These are phyloP conservation scores for Xenopus tropicalis DNA, from an alignment of 2,113 vertebrate genomes.

Conservation along the genomic window DNA sequence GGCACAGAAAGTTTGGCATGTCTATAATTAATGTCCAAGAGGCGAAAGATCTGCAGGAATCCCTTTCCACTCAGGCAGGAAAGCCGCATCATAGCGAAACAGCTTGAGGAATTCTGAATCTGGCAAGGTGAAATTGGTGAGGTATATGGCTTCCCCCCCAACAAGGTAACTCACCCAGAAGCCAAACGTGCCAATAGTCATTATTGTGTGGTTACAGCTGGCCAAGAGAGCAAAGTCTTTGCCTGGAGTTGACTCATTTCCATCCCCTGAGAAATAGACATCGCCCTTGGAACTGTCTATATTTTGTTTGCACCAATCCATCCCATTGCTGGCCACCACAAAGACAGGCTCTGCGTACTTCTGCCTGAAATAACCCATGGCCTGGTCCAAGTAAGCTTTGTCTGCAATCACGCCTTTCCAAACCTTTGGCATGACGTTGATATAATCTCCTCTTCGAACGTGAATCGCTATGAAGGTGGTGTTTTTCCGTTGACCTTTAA, in stretches of 20 bases:
- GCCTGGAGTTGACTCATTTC: slow-evolving; percentile 30
- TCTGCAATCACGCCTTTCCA: slow-evolving; percentile 60
- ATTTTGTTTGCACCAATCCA: slow-evolving; percentile 59
- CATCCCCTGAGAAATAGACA: slow-evolving; percentile 51
- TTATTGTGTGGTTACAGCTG: slow-evolving; percentile 60
- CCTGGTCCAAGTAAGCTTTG: slow-evolving; percentile 49
- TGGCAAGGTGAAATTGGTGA: slow-evolving; percentile 61
- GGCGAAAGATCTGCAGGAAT: slow-evolving; percentile 56
- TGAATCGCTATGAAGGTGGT: slow-evolving; percentile 58
- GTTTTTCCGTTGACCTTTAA: slow-evolving; percentile 13
- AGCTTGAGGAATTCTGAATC: slow-evolving; percentile 54
- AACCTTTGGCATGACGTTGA: slow-evolving; percentile 47
- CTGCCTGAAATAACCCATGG: slow-evolving; percentile 58
- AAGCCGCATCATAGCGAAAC: slow-evolving; percentile 55
- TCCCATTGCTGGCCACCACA: slow-evolving; percentile 58
- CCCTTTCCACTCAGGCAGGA: slow-evolving; percentile 57
- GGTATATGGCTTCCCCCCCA: slow-evolving; percentile 56
- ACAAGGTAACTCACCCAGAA: slow-evolving; percentile 60
- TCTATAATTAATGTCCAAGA: slow-evolving; percentile 12
- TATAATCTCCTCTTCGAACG: slow-evolving; percentile 58
- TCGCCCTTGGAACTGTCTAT: slow-evolving; percentile 52
- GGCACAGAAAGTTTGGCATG: slow-evolving; percentile 9
- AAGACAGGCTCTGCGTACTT: slow-evolving; percentile 52
- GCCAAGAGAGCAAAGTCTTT: slow-evolving; percentile 55
- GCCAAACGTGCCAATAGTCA: slow-evolving; percentile 63